Evolutionary conservation across 2,797 vertebrate species (phyloP).

Genomic region (Taenioides sp.): DNA sequence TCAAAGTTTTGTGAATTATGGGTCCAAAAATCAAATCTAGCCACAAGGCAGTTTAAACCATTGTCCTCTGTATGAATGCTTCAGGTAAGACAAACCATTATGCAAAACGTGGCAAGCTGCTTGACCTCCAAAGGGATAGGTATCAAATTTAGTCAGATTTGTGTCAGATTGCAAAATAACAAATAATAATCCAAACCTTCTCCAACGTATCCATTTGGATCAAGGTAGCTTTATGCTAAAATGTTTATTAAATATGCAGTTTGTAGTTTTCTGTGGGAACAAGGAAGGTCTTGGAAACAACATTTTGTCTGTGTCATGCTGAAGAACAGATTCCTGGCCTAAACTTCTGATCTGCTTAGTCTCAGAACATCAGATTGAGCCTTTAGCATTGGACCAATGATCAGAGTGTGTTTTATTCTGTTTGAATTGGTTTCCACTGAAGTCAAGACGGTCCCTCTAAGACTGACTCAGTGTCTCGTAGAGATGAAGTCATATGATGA

Average conservation of each 20-base stretch:
- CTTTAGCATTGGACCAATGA: constrained; percentile 40
- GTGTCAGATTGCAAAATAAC: neutral
- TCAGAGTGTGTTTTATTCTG: constrained; percentile 46
- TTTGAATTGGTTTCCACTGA: constrained; percentile 65
- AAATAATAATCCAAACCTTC: neutral
- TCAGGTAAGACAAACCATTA: neutral
- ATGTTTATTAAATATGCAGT: neutral
- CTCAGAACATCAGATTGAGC: constrained; percentile 20
- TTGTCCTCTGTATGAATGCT: neutral
- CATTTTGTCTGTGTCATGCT: constrained; percentile 40
- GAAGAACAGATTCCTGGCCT: constrained; percentile 44
- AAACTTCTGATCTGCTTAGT: constrained; percentile 34
- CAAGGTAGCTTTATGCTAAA: neutral
- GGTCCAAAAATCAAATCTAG: neutral
- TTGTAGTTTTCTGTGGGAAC: neutral
- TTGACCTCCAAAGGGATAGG: neutral
- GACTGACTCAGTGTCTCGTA: constrained; percentile 57
- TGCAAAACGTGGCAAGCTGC: neutral
- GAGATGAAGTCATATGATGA: constrained; percentile 65
- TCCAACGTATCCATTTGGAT: neutral
- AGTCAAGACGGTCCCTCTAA: constrained; percentile 52
- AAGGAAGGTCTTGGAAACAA: constrained; percentile 6
- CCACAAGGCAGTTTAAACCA: neutral
- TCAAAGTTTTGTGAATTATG: constrained; percentile 25
- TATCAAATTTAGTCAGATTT: neutral